Percentiles rank a stretch among this genome's conserved stretches.
These are phyloP conservation scores for Mechanitis messenoides DNA, from an alignment of 2,888 invertebrate species.

Conservation along the genomic window DNA sequence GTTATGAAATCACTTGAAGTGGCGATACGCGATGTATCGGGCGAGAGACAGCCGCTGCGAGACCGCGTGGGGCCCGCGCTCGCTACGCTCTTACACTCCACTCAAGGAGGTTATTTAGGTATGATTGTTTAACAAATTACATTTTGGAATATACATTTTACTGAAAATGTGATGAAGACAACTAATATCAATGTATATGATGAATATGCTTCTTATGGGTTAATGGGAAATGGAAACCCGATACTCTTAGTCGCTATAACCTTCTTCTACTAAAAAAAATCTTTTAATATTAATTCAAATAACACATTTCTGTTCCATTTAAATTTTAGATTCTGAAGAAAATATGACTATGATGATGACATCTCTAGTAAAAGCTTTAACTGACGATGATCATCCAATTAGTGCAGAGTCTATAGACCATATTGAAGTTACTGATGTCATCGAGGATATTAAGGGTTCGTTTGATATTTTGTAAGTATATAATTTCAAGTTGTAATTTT, in stretches of 20 bases:
- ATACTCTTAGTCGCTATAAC: not conserved
- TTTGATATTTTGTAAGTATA: constrained; percentile 8
- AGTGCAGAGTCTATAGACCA: constrained; percentile 43
- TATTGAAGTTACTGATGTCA: constrained; percentile 42
- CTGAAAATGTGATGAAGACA: no score
- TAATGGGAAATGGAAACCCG: no score
- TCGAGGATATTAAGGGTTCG: constrained; percentile 58
- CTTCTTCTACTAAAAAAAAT: not conserved
- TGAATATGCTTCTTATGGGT: no score
- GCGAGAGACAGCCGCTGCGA: constrained; percentile 37
- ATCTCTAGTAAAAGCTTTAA: constrained; percentile 53
- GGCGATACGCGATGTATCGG: constrained; percentile 49
- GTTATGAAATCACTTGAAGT: constrained; percentile 50
- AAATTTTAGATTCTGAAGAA: constrained; percentile 51
- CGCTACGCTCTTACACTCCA: constrained; percentile 54
- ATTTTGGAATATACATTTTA: not conserved
- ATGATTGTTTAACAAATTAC: not conserved
- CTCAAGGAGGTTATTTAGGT: constrained; percentile 46
- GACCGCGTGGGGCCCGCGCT: constrained; percentile 54
- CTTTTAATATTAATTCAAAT: not conserved
- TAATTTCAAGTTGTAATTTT: not conserved
- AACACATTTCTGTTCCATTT: not conserved
- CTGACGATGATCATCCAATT: constrained; percentile 46
- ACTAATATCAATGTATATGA: no score
- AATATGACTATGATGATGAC: constrained; percentile 66